A percentile compares a stretch with the other conserved stretches of the same genome.
These are phyloP conservation scores for Cephus cinctus DNA, from an alignment of 1,140 invertebrate genomes.

Conservation along the genomic window DNA sequence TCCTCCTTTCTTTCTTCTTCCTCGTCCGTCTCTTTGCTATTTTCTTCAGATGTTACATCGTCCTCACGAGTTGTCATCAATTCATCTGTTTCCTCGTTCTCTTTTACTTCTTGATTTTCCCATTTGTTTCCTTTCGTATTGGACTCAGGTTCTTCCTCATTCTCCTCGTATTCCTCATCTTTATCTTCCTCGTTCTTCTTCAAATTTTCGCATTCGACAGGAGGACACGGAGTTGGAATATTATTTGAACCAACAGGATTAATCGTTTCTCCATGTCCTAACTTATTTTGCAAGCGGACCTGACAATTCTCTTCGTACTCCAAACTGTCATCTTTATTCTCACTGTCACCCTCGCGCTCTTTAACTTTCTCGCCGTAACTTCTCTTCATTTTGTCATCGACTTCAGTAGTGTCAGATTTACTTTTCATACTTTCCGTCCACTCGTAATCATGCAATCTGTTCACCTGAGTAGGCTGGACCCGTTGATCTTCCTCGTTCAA, in stretches of 20 bases:
- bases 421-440: constrained; percentile 10
- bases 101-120: not conserved
- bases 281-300: constrained; percentile 3
- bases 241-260: no score
- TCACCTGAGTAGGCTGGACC: constrained; percentile 7
- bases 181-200: not conserved
- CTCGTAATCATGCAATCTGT: constrained; percentile 7
- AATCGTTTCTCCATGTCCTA: not conserved
- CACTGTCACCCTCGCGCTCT: constrained; percentile 1
- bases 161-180: constrained; percentile 8
- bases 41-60: no score
- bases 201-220: not conserved
- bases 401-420: not conserved
- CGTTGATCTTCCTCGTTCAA: not conserved
- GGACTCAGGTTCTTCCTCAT: not conserved
- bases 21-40: constrained; percentile 7
- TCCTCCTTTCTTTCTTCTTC: constrained; percentile 12
- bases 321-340: not conserved
- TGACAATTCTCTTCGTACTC: constrained; percentile 15
- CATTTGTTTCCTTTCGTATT: not conserved
- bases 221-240: not conserved
- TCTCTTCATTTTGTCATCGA: not conserved
- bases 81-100: not conserved
- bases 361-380: not conserved
- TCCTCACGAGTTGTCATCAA: no score